Percentiles rank a stretch among this genome's conserved stretches.
These are phyloP conservation scores for Tachuris rubrigastra DNA, from an alignment of 2,113 vertebrate species.

Conservation along the genomic window DNA sequence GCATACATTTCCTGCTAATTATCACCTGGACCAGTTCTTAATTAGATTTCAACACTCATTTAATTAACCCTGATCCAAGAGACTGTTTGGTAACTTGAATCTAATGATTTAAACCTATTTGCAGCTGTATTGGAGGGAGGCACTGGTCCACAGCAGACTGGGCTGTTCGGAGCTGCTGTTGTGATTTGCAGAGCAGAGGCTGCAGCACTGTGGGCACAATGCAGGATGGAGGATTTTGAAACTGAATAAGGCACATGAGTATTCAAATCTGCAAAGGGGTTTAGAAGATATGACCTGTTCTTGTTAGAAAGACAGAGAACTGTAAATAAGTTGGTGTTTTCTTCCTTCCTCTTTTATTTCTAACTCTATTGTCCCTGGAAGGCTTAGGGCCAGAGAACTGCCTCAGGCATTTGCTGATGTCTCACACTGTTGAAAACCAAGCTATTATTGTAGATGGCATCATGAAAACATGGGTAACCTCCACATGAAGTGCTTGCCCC, in stretches of 20 bases:
- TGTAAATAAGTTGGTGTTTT: background rate
- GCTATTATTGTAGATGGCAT: background rate
- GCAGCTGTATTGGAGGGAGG: background rate
- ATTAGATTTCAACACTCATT: conserved; percentile 73
- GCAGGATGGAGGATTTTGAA: background rate
- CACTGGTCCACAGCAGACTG: background rate
- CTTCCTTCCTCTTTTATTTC: background rate
- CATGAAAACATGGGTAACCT: background rate
- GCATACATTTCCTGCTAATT: conserved; percentile 77
- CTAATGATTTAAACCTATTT: conserved; percentile 60
- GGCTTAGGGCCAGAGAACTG: background rate
- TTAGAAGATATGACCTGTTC: background rate
- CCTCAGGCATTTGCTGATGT: background rate
- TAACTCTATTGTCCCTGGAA: background rate
- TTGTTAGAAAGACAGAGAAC: background rate
- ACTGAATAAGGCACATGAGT: background rate
- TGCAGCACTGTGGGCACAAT: background rate
- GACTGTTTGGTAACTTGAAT: conserved; percentile 61
- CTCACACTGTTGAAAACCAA: background rate
- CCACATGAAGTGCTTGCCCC: background rate
- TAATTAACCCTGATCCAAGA: conserved; percentile 74
- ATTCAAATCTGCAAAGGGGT: background rate
- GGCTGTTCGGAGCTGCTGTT: background rate
- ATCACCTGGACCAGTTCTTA: conserved; percentile 67
- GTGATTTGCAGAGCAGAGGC: background rate